These are phyloP conservation scores for Apeltes quadracus DNA, from an alignment of 2,113 vertebrate species.

Conservation along the genomic window DNA sequence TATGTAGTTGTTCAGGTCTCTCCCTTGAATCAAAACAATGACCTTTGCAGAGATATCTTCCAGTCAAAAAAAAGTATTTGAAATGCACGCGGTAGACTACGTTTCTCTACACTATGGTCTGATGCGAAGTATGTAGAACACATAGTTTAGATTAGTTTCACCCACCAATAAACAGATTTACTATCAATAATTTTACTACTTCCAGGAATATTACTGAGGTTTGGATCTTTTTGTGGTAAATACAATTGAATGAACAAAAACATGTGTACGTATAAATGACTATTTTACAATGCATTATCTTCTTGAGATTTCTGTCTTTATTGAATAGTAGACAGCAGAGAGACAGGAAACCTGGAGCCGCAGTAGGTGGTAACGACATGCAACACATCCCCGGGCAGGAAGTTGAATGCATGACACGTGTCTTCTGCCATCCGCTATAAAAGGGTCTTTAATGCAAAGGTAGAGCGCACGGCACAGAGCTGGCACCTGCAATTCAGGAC, in stretches of 20 bases:
- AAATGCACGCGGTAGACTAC: background rate
- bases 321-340: background rate
- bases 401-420: background rate
- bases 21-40: background rate
- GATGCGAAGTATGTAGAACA: background rate
- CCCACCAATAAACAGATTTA: background rate
- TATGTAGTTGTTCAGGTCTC: background rate
- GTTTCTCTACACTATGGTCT: background rate
- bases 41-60: background rate
- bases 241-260: background rate
- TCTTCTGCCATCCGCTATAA: no score
- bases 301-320: background rate
- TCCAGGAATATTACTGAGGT: background rate
- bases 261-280: no score
- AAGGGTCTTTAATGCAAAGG: no score
- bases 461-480: no score
- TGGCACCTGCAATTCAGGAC: no score
- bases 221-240: background rate
- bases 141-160: background rate
- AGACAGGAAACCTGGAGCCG: constrained; percentile 15
- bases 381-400: background rate
- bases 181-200: background rate
- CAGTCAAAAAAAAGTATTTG: background rate
- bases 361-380: background rate
- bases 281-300: background rate